phyloP scores from a whole-genome alignment of 2,888 invertebrate genomes.

The Orchestes rusci region DNA sequence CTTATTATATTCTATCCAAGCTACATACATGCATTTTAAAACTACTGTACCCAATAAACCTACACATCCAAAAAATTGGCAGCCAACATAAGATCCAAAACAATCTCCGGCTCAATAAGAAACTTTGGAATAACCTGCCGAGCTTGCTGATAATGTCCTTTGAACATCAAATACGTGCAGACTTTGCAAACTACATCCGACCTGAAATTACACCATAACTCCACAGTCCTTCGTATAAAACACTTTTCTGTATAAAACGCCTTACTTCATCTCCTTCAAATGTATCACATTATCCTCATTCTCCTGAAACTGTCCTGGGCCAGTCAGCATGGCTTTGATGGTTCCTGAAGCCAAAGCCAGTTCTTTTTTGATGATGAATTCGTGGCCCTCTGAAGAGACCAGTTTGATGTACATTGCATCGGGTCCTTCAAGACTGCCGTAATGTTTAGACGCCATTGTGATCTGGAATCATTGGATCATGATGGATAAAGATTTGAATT shows the following conservation, averaged over 20 bases:
- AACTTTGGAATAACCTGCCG: constrained; percentile 99
- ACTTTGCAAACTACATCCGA: constrained; percentile 98
- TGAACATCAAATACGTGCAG: constrained; percentile 99
- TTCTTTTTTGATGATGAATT: constrained; percentile 96
- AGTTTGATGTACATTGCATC: constrained; percentile 98
- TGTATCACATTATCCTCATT: constrained; percentile 99
- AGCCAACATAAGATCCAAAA: constrained; percentile 96
- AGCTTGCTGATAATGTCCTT: constrained; percentile 95
- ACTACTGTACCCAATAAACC: no score
- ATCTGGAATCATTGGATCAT: no score
- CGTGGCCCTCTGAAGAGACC: constrained; percentile 95
- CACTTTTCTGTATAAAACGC: no score
- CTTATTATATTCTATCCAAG: no score
- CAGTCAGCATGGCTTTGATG: constrained; percentile 97
- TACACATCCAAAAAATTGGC: constrained; percentile 98
- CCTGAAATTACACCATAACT: no score
- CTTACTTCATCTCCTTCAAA: constrained; percentile 97
- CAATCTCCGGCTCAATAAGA: constrained; percentile 97
- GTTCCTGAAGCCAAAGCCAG: constrained; percentile 97
- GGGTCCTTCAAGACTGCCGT: constrained; percentile 95
- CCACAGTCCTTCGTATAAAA: no score
- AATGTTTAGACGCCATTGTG: no score
- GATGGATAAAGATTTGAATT: no score
- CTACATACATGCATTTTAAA: no score
- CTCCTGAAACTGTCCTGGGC: constrained; percentile 97